These are phyloP conservation scores for Oscheius myriophilus DNA, from an alignment of 2,888 invertebrate species.

Conservation along the genomic window DNA sequence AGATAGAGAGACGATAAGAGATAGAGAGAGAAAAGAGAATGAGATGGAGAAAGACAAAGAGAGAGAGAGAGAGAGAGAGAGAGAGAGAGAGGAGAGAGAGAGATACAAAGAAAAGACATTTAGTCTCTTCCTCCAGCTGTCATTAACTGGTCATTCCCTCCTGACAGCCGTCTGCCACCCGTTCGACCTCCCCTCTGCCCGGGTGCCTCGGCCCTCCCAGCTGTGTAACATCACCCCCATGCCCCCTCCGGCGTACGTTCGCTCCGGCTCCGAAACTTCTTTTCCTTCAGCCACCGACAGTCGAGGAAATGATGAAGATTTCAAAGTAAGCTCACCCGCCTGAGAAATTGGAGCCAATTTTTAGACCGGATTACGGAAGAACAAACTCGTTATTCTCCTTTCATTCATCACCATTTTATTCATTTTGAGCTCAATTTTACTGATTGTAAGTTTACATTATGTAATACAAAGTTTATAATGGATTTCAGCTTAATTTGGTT, in stretches of 20 bases:
- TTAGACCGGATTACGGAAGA: conserved; percentile 35
- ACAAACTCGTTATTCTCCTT: conserved; percentile 39
- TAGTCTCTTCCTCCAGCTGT: neutral
- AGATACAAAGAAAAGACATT: neutral
- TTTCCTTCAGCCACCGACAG: conserved; percentile 34
- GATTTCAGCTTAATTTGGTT: conserved; percentile 60
- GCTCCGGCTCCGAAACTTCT: conserved; percentile 28
- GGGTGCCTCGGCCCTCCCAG: too few relatives aligned
- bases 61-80: neutral
- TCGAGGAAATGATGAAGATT: conserved; percentile 21
- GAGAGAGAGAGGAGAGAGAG: neutral
- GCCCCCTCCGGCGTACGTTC: conserved; percentile 31
- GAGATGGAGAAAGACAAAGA: too few relatives aligned
- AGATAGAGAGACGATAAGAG: too few relatives aligned
- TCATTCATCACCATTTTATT: conserved; percentile 38
- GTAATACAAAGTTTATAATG: conserved; percentile 2
- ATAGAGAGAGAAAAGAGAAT: too few relatives aligned
- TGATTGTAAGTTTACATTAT: conserved; percentile 47
- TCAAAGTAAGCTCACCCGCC: conserved; percentile 3
- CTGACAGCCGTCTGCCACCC: neutral
- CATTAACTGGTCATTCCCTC: too few relatives aligned
- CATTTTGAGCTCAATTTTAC: conserved; percentile 53
- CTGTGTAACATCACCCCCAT: conserved; percentile 2
- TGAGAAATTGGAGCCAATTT: neutral
- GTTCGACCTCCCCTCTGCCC: neutral